Base-by-base conservation (phyloP, 2,113 vertebrate genomes). In the Brachyistius frenatus region DNA sequence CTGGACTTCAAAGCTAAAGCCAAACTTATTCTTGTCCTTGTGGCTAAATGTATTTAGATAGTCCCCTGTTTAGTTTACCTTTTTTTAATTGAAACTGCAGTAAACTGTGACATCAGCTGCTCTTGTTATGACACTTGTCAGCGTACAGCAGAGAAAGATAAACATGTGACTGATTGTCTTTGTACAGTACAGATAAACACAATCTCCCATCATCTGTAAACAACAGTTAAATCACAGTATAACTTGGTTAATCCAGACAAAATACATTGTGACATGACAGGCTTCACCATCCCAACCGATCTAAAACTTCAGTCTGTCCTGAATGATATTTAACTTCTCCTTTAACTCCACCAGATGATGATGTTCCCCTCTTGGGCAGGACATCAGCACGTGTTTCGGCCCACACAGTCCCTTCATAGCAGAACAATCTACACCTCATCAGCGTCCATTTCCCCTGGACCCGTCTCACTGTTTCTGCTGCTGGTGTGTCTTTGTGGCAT, bases 331-430 rank as follows among this genome's bases (percentile, higher is more conserved):
- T 79, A 33, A 55, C 9, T 4, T 58, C 56, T 58, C 7, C 14
- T 85, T 75, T 66, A 4, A 31, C 23, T n/a, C 66, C 39, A 33
- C n/a, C 75, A 93, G 91, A 83, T 91, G 57, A 60, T 0, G 5
- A 57, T 50, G 76, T 91, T 93, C 39, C 86, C 84, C 0, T 49
- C 3, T 37, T 0, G 33, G 2, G 13, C 73, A 5, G 76, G 66
- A 50, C 82, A 83, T 39, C 3, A 44, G 0, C 4, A 90, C 0
- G 76, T 92, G 5, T 93, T 66, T 69, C 88, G 81, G 5, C 69
- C 86, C 2, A 1, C 4, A 0, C 91, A 93, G 61, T 0, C 1
- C 39, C 76, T 85, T 11, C 7, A 83, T 2, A 4, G 7, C 49
- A 86, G 92, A 60, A 83, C 0, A 1, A 16, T 93, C 37, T 78